Evolutionary conservation across 2,888 invertebrate genomes (phyloP).

Genomic region (Heteromurus nitidus): DNA sequence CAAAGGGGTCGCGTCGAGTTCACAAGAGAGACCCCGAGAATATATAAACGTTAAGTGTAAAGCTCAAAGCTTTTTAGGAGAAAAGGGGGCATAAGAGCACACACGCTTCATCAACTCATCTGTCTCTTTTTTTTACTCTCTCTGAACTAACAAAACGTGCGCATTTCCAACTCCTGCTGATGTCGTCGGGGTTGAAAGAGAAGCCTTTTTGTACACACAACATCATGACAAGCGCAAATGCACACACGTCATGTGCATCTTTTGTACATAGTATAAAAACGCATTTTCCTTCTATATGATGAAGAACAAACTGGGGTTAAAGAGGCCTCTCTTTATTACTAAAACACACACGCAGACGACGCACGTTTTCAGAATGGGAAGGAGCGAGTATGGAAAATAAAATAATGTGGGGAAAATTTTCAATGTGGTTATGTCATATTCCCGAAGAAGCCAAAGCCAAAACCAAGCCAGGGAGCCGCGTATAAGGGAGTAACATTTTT

Average conservation of each 20-base stretch:
- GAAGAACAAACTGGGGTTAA: constrained; percentile 40
- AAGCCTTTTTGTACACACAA: constrained; percentile 60
- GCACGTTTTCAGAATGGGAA: too few relatives aligned
- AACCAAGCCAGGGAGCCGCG: too few relatives aligned
- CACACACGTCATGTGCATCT: constrained; percentile 17
- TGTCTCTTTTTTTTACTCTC: constrained; percentile 14
- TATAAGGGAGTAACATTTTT: too few relatives aligned
- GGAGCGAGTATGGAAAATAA: constrained; percentile 45
- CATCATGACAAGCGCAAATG: constrained; percentile 33
- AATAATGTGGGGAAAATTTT: too few relatives aligned
- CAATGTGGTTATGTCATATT: constrained; percentile 37
- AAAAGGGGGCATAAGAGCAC: constrained; percentile 14
- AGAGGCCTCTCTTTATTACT: constrained; percentile 53
- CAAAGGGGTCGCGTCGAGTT: neutral
- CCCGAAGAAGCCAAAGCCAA: too few relatives aligned
- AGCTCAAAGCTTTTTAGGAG: neutral
- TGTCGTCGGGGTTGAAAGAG: neutral
- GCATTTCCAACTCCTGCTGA: neutral
- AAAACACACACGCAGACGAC: too few relatives aligned
- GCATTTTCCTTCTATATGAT: constrained; percentile 12
- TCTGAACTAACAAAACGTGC: constrained; percentile 19
- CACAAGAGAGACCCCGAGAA: constrained; percentile 6
- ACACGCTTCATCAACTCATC: constrained; percentile 60
- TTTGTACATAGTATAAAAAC: neutral
- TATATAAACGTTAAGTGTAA: constrained; percentile 13